Conservation (phyloP, 2,888 invertebrate genomes). For the Furcula furcula region DNA sequence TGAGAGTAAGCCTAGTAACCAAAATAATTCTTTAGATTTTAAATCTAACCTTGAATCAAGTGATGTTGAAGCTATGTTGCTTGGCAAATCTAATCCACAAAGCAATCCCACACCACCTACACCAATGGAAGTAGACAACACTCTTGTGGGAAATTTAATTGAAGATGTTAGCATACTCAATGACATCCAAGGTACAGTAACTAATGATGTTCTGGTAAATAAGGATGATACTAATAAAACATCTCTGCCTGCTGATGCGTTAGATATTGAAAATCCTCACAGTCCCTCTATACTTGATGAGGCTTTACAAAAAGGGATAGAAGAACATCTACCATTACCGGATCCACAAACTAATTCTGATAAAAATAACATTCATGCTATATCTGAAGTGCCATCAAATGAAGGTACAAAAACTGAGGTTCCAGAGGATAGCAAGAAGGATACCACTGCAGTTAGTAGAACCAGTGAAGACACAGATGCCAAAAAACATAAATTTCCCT, state of each 20-base stretch:
- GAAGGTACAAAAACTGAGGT: slow-evolving; percentile 3
- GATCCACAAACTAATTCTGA: slow-evolving; percentile 8
- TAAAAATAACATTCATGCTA: too few species aligned
- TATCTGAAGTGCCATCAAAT: too few species aligned
- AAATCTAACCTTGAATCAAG: slow-evolving; percentile 62
- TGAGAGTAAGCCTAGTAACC: slow-evolving; percentile 39
- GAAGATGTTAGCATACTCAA: slow-evolving; percentile 49
- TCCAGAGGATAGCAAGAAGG: too few species aligned
- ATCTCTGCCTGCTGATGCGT: too few species aligned
- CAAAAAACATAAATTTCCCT: slow-evolving; percentile 22
- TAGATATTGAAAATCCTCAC: slow-evolving; percentile 52
- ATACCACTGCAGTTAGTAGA: too few species aligned
- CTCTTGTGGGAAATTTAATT: slow-evolving; percentile 45
- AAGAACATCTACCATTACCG: slow-evolving; percentile 55
- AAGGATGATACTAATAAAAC: too few species aligned
- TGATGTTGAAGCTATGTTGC: slow-evolving; percentile 75
- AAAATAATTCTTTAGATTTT: slow-evolving; percentile 44
- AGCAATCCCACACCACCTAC: slow-evolving; percentile 33
- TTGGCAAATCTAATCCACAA: slow-evolving; percentile 49
- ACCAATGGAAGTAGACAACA: slow-evolving; percentile 56
- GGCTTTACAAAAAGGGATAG: slow-evolving; percentile 57
- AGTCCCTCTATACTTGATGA: slow-evolving; percentile 73
- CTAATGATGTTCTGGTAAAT: too few species aligned
- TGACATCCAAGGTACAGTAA: slow-evolving; percentile 27
- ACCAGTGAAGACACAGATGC: slow-evolving; percentile 23